Evolutionary conservation across 2,888 invertebrate species (phyloP), one percentile per base, ranked within the genome.

Genomic region (Antheraea assamensis): DNA sequence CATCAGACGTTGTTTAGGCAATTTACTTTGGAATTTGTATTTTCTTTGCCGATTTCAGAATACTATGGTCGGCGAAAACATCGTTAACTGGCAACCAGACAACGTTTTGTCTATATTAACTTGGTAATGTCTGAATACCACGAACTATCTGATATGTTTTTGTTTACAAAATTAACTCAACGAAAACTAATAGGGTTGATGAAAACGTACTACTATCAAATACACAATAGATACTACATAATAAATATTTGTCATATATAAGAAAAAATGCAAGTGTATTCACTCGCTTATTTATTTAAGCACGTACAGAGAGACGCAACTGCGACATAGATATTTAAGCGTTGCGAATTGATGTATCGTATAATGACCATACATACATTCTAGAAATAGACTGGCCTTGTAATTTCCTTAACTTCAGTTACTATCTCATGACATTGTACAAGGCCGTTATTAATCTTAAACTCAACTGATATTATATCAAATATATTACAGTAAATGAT

Each of bases 391-490:
- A 80, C 74, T 73, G 83, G 80, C 91, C 91, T 92, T 91, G 90
- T 83, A 80, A 79, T 81, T 83, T 80, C 80, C 83, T 86, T 87
- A 89, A 85, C 83, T 85, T 85, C 82, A 82, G 79, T 81, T 80
- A 78, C 77, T 78, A 78, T 76, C 71, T 75, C 76, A 77, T 90
- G 91, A 90, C 92, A 89, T 91, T 91, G 90, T 79, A 81, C 86
- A 91, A 92, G 91, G 92, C 91, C 88, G 80, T 76, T 77, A 78
- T 79, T 84, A 84, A 86, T 85, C 82, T 82, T 74, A 71, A n/a
- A 75, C 76, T 55, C 70, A 77, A 64, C 61, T 74, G 72, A 64
- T 42, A 58, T 21, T 74, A 73, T 74, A 75, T 75, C 78, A 64
- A 27, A 17, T 64, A 30, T 27, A 27, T 64, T 42, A 13, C 13